Percentiles rank a stretch among this genome's conserved stretches.
phyloP scores from a whole-genome alignment of 2,797 vertebrate species.

The Ataeniobius toweri region DNA sequence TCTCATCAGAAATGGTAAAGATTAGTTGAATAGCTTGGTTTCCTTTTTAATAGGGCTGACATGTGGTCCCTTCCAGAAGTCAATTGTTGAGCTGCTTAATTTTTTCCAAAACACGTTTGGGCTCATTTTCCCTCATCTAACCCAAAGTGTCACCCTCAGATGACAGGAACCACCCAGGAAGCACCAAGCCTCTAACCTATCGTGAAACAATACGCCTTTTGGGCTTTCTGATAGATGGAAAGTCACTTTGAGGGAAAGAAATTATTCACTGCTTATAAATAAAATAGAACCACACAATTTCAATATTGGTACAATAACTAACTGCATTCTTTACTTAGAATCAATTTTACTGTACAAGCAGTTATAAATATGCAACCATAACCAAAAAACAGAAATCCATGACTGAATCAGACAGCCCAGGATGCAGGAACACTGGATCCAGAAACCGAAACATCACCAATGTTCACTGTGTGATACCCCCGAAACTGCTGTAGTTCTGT shows the following conservation, averaged over 20 bases:
- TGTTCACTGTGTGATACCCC: background rate
- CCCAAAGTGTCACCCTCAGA: too few relatives aligned
- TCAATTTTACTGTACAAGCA: slow-evolving; percentile 77
- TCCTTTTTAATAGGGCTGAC: too few relatives aligned
- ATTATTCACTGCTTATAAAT: background rate
- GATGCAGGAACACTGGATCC: slow-evolving; percentile 56
- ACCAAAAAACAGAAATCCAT: slow-evolving; percentile 5
- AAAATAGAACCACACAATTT: slow-evolving; percentile 1
- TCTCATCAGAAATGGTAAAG: too few relatives aligned
- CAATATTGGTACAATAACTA: slow-evolving; percentile 54
- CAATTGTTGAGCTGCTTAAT: background rate
- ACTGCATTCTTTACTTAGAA: slow-evolving; percentile 73
- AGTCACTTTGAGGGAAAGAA: background rate
- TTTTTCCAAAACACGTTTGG: background rate
- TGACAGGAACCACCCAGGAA: too few relatives aligned
- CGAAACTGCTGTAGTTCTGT: too few relatives aligned
- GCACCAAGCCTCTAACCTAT: too few relatives aligned
- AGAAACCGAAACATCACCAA: slow-evolving; percentile 5
- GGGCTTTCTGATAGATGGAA: too few relatives aligned
- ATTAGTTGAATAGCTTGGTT: too few relatives aligned
- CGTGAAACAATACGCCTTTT: too few relatives aligned
- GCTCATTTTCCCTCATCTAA: too few relatives aligned
- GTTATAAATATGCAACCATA: slow-evolving; percentile 83
- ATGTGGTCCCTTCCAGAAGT: too few relatives aligned
- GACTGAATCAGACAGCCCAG: slow-evolving; percentile 57